A percentile compares a stretch with the other conserved stretches of the same genome.
phyloP scores from a whole-genome alignment of 2,113 vertebrate species.

The Nematolebias whitei region DNA sequence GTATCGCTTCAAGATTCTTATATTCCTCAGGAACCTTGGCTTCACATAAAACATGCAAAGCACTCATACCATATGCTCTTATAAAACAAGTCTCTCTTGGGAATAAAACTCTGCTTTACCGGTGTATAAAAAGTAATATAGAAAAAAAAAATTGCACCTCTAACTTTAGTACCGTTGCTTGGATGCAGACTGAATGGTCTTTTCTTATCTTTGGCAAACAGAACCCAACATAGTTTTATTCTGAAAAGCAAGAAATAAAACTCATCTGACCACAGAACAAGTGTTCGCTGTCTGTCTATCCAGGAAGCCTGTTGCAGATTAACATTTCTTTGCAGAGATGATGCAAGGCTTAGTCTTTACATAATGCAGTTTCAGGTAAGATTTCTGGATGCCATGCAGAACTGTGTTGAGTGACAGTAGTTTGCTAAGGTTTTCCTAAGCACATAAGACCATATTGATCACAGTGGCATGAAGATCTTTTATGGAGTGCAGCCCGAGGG shows the following conservation, averaged over 20 bases:
- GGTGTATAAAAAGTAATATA: neutral
- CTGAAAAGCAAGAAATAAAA: neutral
- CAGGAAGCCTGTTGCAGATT: neutral
- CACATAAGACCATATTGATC: neutral
- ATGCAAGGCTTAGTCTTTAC: neutral
- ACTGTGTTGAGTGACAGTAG: neutral
- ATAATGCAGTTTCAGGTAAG: neutral
- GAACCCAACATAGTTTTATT: neutral
- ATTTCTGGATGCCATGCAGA: neutral
- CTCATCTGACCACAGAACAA: constrained; percentile 2
- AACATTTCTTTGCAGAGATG: neutral
- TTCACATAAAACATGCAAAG: neutral
- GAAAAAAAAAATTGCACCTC: neutral
- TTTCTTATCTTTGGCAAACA: neutral
- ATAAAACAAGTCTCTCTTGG: neutral
- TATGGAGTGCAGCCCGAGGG: neutral
- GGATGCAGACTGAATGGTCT: neutral
- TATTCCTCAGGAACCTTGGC: neutral
- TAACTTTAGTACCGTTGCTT: neutral
- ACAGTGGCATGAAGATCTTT: neutral
- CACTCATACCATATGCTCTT: neutral
- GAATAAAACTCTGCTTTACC: constrained; percentile 3
- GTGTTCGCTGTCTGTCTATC: neutral
- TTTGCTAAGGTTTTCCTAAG: neutral
- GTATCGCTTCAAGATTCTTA: neutral